Percentiles rank a stretch among this genome's conserved stretches.
phyloP scores from a whole-genome alignment of 1,140 invertebrate genomes.

The Akabosia matsudoensis region DNA sequence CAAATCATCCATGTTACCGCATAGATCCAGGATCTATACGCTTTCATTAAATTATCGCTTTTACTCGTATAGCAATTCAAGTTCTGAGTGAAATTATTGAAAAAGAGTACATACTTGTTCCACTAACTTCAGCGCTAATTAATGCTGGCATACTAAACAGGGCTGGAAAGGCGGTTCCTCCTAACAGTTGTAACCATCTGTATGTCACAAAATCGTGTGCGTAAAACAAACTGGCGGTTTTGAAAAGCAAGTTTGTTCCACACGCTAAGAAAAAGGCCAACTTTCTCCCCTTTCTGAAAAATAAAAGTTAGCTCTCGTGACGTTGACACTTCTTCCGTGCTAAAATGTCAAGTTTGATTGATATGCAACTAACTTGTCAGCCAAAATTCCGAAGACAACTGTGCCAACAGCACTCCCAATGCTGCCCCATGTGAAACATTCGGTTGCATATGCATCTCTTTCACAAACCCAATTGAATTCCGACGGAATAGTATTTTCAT shows the following conservation, averaged over 20 bases:
- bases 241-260: slow-evolving; percentile 32
- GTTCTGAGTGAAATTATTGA: too few species aligned
- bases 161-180: slow-evolving; percentile 11
- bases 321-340: background rate
- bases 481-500: slow-evolving; percentile 36
- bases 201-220: background rate
- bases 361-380: background rate
- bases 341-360: background rate
- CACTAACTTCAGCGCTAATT: slow-evolving; percentile 1
- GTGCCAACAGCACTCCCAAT: slow-evolving; percentile 32
- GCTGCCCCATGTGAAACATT: slow-evolving; percentile 30
- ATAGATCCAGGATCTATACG: slow-evolving; percentile 17
- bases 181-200: slow-evolving; percentile 15
- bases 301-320: background rate
- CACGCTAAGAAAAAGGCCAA: slow-evolving; percentile 33
- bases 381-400: background rate
- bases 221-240: slow-evolving; percentile 24
- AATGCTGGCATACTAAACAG: slow-evolving; percentile 11
- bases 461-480: slow-evolving; percentile 42
- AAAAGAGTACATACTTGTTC: too few species aligned
- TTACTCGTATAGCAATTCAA: too few species aligned
- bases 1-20: slow-evolving; percentile 20
- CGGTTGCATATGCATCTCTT: slow-evolving; percentile 26
- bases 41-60: background rate
- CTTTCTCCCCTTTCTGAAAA: slow-evolving; percentile 32